These are phyloP conservation scores for Nineta flava DNA, from an alignment of 2,888 invertebrate species.

Conservation along the genomic window DNA sequence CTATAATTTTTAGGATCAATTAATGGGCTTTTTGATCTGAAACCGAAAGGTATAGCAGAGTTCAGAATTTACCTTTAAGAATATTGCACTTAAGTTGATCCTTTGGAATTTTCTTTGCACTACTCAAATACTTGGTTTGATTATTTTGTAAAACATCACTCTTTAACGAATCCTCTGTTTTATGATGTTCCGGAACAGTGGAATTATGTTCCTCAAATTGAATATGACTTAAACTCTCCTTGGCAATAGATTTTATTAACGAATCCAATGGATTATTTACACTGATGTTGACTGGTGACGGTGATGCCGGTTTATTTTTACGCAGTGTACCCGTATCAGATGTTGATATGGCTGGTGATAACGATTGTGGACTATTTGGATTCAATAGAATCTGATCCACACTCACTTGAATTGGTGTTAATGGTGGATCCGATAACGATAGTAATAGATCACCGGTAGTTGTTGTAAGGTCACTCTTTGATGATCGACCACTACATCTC, in stretches of 20 bases:
- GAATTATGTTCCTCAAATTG: slow-evolving; percentile 39
- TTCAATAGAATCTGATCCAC: slow-evolving; percentile 1
- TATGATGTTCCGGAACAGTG: slow-evolving; percentile 30
- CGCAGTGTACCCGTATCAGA: slow-evolving; percentile 19
- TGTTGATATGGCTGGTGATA: not conserved
- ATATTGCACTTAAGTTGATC: slow-evolving; percentile 91
- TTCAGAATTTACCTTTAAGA: slow-evolving; percentile 66
- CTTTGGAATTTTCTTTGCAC: slow-evolving; percentile 59
- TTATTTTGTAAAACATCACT: slow-evolving; percentile 48
- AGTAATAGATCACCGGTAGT: slow-evolving; percentile 22
- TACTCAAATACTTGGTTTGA: slow-evolving; percentile 46
- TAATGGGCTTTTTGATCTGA: too few relatives aligned
- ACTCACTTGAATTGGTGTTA: slow-evolving; percentile 1
- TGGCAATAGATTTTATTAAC: slow-evolving; percentile 58
- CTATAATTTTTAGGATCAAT: too few relatives aligned
- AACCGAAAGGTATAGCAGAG: too few relatives aligned
- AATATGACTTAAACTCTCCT: slow-evolving; percentile 42
- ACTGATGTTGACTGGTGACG: slow-evolving; percentile 30
- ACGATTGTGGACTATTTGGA: not conserved
- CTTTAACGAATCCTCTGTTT: slow-evolving; percentile 1
- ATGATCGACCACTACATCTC: slow-evolving; percentile 3
- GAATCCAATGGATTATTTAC: slow-evolving; percentile 44
- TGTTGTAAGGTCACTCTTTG: not conserved
- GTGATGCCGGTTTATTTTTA: slow-evolving; percentile 27
- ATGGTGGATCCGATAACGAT: slow-evolving; percentile 2